phyloP scores from a whole-genome alignment of 2,797 vertebrate species.

The Falco concolor region DNA sequence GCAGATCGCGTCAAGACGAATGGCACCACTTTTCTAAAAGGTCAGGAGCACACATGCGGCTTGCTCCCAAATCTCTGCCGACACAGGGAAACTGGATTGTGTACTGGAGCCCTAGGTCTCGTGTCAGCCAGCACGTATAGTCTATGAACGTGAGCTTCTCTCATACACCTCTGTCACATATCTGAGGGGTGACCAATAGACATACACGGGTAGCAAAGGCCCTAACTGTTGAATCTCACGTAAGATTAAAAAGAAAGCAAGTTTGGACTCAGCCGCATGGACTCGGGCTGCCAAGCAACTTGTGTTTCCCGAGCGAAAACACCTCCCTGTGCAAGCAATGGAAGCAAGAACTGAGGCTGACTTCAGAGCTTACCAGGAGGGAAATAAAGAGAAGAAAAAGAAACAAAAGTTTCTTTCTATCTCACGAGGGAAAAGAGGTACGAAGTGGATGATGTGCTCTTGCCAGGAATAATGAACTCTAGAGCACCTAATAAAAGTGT shows the following conservation, averaged over 20 bases:
- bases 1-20: accelerated
- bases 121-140: accelerated
- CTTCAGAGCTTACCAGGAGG: background rate
- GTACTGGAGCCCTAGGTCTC: background rate
- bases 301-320: background rate
- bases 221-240: background rate
- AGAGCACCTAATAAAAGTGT: background rate
- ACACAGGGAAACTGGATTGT: background rate
- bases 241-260: background rate
- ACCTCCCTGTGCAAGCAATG: background rate
- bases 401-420: background rate
- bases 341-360: background rate
- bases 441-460: background rate
- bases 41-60: background rate
- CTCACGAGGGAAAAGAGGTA: background rate
- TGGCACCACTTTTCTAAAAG: background rate
- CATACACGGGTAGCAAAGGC: background rate
- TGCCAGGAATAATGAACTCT: background rate
- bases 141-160: background rate
- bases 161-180: background rate
- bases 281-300: background rate
- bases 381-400: background rate
- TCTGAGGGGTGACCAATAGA: background rate
- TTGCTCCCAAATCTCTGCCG: background rate
- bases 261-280: background rate